A percentile compares a stretch with the other conserved stretches of the same genome.
phyloP scores from a whole-genome alignment of 2,113 vertebrate species.

The Ondatra zibethicus region DNA sequence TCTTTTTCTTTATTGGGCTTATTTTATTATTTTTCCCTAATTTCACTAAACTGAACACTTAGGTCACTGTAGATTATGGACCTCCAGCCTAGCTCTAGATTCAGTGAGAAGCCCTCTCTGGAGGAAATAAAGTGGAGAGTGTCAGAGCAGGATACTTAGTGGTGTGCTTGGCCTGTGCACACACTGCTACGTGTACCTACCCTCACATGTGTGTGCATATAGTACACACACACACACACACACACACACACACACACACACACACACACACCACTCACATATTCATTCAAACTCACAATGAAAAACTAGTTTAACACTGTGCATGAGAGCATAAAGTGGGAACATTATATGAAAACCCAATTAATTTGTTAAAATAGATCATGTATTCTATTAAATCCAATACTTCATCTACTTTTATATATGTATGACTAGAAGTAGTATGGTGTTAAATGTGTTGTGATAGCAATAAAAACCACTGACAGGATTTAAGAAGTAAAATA shows the following conservation, averaged over 20 bases:
- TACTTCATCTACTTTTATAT: background rate
- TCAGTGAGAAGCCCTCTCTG: background rate
- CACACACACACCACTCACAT: background rate
- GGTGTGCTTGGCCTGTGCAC: no score
- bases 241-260: background rate
- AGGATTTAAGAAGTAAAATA: background rate
- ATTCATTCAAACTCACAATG: background rate
- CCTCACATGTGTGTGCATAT: background rate
- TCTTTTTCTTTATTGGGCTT: background rate
- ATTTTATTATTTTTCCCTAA: constrained; percentile 20
- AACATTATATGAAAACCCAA: background rate
- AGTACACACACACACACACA: background rate
- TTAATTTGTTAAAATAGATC: background rate
- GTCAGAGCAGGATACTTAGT: background rate
- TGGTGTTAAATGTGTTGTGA: background rate
- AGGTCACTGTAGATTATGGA: background rate
- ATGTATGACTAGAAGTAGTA: background rate
- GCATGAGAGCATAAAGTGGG: no score
- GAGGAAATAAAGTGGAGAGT: background rate
- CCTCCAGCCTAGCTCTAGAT: background rate
- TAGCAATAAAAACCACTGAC: background rate
- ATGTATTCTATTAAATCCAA: background rate
- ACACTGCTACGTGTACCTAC: background rate
- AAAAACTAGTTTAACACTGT: background rate
- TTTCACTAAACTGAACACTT: background rate